Evolutionary conservation across 2,797 vertebrate species (phyloP).

Genomic region (Sebastes itinus): DNA sequence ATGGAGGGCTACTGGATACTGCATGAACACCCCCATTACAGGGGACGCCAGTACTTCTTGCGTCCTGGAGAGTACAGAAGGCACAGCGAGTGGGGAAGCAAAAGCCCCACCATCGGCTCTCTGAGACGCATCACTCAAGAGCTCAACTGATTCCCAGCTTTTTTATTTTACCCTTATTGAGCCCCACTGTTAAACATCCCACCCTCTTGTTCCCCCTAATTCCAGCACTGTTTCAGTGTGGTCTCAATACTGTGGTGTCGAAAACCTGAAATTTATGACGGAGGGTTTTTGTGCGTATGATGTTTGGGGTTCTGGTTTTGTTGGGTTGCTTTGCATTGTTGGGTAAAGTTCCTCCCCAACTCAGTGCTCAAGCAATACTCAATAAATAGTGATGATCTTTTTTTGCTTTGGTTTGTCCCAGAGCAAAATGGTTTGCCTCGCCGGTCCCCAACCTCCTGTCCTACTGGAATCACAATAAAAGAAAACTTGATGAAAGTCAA

Average conservation of each 20-base stretch:
- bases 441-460: slow-evolving; percentile 67
- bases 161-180: slow-evolving; percentile 29
- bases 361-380: slow-evolving; percentile 35
- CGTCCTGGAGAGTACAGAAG: slow-evolving; percentile 84
- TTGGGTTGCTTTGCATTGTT: slow-evolving; percentile 45
- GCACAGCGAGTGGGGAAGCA: slow-evolving; percentile 82
- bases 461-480: slow-evolving; percentile 77
- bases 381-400: slow-evolving; percentile 29
- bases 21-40: slow-evolving; percentile 85
- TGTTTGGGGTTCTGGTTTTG: slow-evolving; percentile 50
- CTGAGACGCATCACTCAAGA: slow-evolving; percentile 80
- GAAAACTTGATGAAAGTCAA: slow-evolving; percentile 76
- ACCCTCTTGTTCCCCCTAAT: slow-evolving; percentile 20
- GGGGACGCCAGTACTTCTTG: slow-evolving; percentile 85
- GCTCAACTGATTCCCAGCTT: slow-evolving; percentile 64
- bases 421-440: slow-evolving; percentile 58
- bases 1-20: slow-evolving; percentile 88
- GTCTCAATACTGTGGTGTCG: slow-evolving; percentile 56
- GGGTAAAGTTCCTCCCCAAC: slow-evolving; percentile 38
- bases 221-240: slow-evolving; percentile 48
- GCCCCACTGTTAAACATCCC: slow-evolving; percentile 18
- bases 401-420: slow-evolving; percentile 51
- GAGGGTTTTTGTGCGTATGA: slow-evolving; percentile 32
- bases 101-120: slow-evolving; percentile 78
- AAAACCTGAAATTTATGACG: slow-evolving; percentile 50